phyloP scores from a whole-genome alignment of 2,797 vertebrate species.

The Staurois parvus region DNA sequence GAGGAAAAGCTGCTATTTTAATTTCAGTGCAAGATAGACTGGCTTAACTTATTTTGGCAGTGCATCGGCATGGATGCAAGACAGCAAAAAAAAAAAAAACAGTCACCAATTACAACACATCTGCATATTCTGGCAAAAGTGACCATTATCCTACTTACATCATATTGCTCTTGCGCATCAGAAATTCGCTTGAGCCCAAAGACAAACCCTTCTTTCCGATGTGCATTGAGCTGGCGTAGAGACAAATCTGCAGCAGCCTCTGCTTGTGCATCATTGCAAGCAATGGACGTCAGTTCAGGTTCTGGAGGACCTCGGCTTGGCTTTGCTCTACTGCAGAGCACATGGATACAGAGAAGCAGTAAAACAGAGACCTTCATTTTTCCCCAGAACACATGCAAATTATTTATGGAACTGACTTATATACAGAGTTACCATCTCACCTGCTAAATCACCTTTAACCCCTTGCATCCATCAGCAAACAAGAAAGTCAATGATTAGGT shows the following conservation, averaged over 20 bases:
- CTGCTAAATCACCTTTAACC: conserved; percentile 36
- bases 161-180: conserved; percentile 61
- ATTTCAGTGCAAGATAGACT: too few species aligned
- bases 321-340: conserved; percentile 1
- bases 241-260: conserved; percentile 65
- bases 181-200: conserved; percentile 70
- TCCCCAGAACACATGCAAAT: background rate
- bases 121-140: too few species aligned
- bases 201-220: conserved; percentile 67
- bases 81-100: too few species aligned
- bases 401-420: conserved; percentile 1
- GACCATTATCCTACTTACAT: conserved; percentile 62
- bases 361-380: conserved; percentile 31
- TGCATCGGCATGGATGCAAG: too few species aligned
- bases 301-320: background rate
- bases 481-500: conserved; percentile 68
- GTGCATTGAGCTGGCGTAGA: conserved; percentile 68
- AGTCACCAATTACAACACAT: too few species aligned
- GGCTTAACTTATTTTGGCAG: too few species aligned
- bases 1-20: too few species aligned
- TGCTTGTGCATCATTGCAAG: conserved; percentile 63
- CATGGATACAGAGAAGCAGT: conserved; percentile 24
- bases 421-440: conserved; percentile 15
- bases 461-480: conserved; percentile 61
- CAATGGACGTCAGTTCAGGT: conserved; percentile 10